Evolutionary conservation across 2,113 vertebrate genomes (phyloP).

Genomic region (Lota lota): DNA sequence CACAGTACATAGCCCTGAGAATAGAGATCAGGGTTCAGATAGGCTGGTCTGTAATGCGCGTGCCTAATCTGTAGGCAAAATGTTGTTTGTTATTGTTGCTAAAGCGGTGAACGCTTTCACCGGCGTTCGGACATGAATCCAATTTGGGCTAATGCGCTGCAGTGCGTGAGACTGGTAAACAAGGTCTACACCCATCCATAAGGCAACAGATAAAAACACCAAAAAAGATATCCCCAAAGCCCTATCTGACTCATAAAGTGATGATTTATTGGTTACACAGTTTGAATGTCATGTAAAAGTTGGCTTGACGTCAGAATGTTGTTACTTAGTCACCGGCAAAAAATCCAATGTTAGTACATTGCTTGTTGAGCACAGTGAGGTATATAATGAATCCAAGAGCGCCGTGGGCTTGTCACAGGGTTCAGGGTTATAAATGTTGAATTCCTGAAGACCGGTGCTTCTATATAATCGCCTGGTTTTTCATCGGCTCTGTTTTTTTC

Average conservation of each 20-base stretch:
- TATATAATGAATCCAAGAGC: conserved; percentile 62
- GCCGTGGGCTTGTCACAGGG: not conserved
- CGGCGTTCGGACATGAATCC: conserved; percentile 16
- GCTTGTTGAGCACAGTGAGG: conserved; percentile 24
- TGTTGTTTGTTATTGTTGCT: conserved; percentile 40
- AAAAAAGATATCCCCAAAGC: not conserved
- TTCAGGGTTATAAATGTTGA: conserved; percentile 16
- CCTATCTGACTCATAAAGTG: not conserved
- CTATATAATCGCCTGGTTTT: conserved; percentile 51
- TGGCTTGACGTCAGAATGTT: conserved; percentile 40
- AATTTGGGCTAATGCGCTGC: not conserved
- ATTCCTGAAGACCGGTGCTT: conserved; percentile 40
- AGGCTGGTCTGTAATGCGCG: conserved; percentile 53
- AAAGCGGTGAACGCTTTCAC: conserved; percentile 31
- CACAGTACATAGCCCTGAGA: conserved; percentile 38
- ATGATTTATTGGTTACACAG: conserved; percentile 41
- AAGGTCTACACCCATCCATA: not conserved
- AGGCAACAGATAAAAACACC: not conserved
- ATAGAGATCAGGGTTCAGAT: conserved; percentile 63
- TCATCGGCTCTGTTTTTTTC: conserved; percentile 24
- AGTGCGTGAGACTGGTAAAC: not conserved
- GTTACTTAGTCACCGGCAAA: conserved; percentile 47
- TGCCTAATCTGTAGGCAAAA: conserved; percentile 53
- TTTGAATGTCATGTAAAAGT: conserved; percentile 56
- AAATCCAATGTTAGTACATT: conserved; percentile 64